phyloP scores from a whole-genome alignment of 2,888 invertebrate genomes.

The Ferdinandea cuprea region DNA sequence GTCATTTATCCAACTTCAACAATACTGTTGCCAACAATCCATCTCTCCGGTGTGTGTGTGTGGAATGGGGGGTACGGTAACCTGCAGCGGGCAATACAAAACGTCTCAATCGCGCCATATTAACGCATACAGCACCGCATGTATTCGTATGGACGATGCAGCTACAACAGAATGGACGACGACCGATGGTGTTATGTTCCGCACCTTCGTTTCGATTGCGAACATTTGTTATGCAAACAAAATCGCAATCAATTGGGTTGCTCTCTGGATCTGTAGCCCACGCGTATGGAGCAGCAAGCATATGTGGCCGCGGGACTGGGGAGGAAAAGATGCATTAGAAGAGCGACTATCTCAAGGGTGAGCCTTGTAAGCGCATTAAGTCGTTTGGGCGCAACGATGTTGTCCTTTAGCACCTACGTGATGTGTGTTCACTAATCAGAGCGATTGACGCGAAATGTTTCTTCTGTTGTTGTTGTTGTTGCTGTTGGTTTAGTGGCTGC shows the following conservation, averaged over 20 bases:
- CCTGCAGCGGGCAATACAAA: slow-evolving; percentile 36
- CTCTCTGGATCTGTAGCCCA: slow-evolving; percentile 60
- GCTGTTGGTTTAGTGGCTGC: slow-evolving; percentile 9
- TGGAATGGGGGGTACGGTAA: background rate
- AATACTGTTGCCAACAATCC: slow-evolving; percentile 65
- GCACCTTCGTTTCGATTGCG: slow-evolving; percentile 70
- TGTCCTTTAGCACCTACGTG: slow-evolving; percentile 75
- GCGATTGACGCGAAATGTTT: slow-evolving; percentile 69
- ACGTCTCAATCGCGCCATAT: slow-evolving; percentile 68
- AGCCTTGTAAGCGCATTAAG: slow-evolving; percentile 73
- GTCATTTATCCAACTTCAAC: slow-evolving; percentile 67
- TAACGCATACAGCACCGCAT: slow-evolving; percentile 61
- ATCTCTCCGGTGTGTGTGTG: slow-evolving; percentile 32
- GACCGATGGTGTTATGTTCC: slow-evolving; percentile 67
- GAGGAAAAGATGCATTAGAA: slow-evolving; percentile 57
- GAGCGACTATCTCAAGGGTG: slow-evolving; percentile 50
- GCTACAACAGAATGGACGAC: slow-evolving; percentile 16
- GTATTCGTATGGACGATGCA: background rate
- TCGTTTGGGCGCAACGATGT: slow-evolving; percentile 74
- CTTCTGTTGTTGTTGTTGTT: slow-evolving; percentile 24
- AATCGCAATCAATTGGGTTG: slow-evolving; percentile 74
- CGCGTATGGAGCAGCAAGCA: slow-evolving; percentile 11
- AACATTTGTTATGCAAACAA: slow-evolving; percentile 74
- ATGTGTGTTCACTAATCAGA: slow-evolving; percentile 75
- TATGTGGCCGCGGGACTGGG: too few species aligned